Conservation (phyloP, 2,113 vertebrate species). For the Aptenodytes forsteri region DNA sequence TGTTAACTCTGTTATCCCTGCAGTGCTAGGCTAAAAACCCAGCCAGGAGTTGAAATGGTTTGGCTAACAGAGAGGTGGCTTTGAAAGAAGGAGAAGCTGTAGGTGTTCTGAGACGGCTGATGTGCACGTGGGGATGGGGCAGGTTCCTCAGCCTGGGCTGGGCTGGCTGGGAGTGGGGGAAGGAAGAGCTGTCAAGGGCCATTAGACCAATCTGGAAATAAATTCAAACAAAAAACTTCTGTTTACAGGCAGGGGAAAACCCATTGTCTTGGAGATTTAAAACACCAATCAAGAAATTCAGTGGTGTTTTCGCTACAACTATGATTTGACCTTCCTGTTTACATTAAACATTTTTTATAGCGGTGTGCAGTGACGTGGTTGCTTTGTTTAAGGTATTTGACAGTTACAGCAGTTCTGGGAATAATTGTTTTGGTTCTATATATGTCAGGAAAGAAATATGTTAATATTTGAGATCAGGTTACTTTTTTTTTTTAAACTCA, state of each 20-base stretch:
- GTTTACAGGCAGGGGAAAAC: background rate
- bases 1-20: background rate
- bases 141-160: background rate
- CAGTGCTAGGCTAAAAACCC: background rate
- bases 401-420: background rate
- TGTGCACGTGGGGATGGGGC: background rate
- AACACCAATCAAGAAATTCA: background rate
- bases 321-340: constrained; percentile 58
- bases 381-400: constrained; percentile 33
- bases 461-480: background rate
- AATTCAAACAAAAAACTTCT: background rate
- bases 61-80: background rate
- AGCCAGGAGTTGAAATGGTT: background rate
- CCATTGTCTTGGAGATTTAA: constrained; percentile 12
- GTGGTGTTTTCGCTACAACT: background rate
- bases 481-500: background rate
- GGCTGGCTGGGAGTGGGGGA: background rate
- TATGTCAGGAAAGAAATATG: background rate
- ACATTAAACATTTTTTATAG: background rate
- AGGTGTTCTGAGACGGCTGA: background rate
- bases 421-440: background rate
- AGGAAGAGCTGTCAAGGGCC: background rate
- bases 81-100: background rate
- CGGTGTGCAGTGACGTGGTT: background rate
- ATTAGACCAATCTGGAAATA: background rate